Conservation (phyloP, 2,888 invertebrate species). For the Sminthurides aquaticus region DNA sequence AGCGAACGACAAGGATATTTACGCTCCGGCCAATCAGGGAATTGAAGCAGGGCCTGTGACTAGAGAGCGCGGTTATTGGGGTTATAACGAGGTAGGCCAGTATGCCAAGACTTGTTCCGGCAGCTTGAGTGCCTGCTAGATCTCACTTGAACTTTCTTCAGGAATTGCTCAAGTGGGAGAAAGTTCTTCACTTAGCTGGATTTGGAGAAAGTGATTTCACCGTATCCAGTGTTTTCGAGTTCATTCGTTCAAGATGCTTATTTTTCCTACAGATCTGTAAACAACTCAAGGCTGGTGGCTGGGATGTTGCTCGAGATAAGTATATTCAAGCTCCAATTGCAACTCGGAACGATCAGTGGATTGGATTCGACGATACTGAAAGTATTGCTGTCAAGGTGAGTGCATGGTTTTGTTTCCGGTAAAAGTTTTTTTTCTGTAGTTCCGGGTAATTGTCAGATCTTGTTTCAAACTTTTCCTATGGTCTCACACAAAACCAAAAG, state of each 20-base stretch:
- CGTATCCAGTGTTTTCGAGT: no score
- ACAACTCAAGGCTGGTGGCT: slow-evolving; percentile 44
- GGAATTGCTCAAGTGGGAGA: not conserved
- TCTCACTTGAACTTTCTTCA: no score
- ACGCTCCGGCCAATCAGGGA: slow-evolving; percentile 50
- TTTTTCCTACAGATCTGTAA: slow-evolving; percentile 46
- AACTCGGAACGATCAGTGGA: slow-evolving; percentile 56
- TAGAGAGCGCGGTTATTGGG: slow-evolving; percentile 45
- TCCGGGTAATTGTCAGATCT: no score
- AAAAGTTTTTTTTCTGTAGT: no score
- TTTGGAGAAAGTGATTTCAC: no score
- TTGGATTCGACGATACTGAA: slow-evolving; percentile 60
- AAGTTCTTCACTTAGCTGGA: not conserved
- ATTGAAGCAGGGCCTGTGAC: slow-evolving; percentile 46
- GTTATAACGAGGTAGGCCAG: slow-evolving; percentile 47
- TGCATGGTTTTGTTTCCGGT: no score
- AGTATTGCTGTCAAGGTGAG: slow-evolving; percentile 54
- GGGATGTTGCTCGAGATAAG: slow-evolving; percentile 54
- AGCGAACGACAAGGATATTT: slow-evolving; percentile 46
- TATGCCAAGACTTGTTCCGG: no score
- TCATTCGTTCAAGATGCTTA: no score
- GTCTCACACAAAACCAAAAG: no score
- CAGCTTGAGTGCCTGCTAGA: no score
- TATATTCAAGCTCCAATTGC: slow-evolving; percentile 59
- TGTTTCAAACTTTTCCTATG: no score